These are phyloP conservation scores for Macaria liturata DNA, from an alignment of 2,888 invertebrate species.

Conservation along the genomic window DNA sequence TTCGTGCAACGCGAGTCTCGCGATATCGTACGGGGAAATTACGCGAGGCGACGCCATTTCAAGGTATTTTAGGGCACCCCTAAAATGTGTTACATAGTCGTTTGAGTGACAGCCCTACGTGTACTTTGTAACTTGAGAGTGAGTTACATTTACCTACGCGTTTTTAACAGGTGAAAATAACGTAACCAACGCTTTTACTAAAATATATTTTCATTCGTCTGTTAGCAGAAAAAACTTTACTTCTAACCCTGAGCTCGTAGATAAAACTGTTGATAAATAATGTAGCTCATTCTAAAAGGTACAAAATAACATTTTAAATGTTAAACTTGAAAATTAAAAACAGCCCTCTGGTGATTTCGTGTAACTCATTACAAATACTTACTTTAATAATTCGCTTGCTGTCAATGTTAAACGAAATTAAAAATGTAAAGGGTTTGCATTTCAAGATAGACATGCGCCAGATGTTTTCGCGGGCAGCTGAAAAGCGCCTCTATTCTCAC, in stretches of 20 bases:
- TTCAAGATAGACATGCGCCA: conserved; percentile 24
- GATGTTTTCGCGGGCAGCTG: conserved; percentile 6
- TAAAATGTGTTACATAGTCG: conserved; percentile 54
- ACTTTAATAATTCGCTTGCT: conserved; percentile 21
- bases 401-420: conserved; percentile 27
- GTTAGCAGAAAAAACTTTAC: too few relatives aligned
- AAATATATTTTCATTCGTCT: too few relatives aligned
- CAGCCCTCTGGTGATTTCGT: not conserved
- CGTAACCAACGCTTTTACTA: too few relatives aligned
- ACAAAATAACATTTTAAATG: too few relatives aligned
- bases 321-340: not conserved
- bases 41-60: conserved; percentile 53
- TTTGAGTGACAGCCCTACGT: conserved; percentile 54
- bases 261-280: too few relatives aligned
- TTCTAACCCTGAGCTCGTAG: too few relatives aligned
- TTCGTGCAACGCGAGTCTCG: conserved; percentile 36
- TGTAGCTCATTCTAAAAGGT: too few relatives aligned
- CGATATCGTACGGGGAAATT: conserved; percentile 49
- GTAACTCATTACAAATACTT: not conserved
- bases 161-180: not conserved
- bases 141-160: conserved; percentile 25
- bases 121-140: conserved; percentile 48
- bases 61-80: conserved; percentile 54
- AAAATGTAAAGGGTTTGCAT: conserved; percentile 28
- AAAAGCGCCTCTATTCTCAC: conserved; percentile 18